These are phyloP conservation scores for Cerastis rubricosa DNA, from an alignment of 2,888 invertebrate species.

Conservation along the genomic window DNA sequence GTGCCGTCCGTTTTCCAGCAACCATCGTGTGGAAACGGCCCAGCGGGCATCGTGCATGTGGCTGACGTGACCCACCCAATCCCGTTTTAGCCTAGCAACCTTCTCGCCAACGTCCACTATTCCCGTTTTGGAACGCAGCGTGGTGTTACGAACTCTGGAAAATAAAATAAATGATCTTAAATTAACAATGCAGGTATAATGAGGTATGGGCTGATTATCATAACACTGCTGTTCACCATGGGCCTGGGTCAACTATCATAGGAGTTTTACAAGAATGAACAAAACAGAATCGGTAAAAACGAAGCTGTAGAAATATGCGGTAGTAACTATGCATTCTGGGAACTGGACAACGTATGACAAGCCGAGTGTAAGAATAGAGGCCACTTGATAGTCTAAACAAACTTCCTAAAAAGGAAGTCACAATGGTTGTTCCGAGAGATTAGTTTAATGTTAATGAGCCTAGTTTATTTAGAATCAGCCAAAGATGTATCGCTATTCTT, in stretches of 20 bases:
- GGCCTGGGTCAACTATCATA: not conserved
- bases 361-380: not conserved
- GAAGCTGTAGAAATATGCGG: constrained; percentile 15
- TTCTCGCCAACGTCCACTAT: too few species aligned
- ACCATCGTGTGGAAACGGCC: too few species aligned
- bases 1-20: too few species aligned
- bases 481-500: not conserved
- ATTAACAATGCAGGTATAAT: too few species aligned
- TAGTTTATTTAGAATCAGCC: not conserved
- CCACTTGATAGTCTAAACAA: constrained; percentile 18
- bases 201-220: not conserved
- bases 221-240: not conserved
- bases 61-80: too few species aligned
- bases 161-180: too few species aligned
- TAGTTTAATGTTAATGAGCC: not conserved
- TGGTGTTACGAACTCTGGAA: too few species aligned
- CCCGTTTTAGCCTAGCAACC: too few species aligned
- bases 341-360: constrained; percentile 14
- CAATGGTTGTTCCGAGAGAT: not conserved
- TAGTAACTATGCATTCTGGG: not conserved
- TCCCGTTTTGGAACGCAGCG: too few species aligned
- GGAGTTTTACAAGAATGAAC: not conserved
- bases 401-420: not conserved
- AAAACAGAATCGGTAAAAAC: not conserved
- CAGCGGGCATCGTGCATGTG: too few species aligned